Evolutionary conservation across 2,797 vertebrate genomes (phyloP), one percentile per base, ranked within the genome.

Genomic region (Caiman crocodilus): DNA sequence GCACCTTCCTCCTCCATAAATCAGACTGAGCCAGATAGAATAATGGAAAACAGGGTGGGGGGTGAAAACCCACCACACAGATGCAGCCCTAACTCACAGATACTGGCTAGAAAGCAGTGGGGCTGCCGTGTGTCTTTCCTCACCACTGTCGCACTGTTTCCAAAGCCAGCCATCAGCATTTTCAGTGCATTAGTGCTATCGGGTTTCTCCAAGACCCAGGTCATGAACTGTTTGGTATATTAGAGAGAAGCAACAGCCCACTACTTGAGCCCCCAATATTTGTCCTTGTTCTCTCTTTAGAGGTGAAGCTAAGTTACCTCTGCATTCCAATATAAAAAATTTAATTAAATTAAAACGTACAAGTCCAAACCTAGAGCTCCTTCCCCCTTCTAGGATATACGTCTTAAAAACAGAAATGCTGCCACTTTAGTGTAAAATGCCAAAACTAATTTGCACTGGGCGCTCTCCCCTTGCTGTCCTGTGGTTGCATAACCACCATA

Each of bases 261-360:
- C 55, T 93, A 64, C 59, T 77, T 55, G 87, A 90, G 61, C 63
- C 55, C 82, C 86, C 90, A 87, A 20, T 50, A 59, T 90, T 91
- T 69, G 75, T 94, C 95, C 92, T 94, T 67, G 77, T 58, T 84
- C 25, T 2, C 93, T 90, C 83, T 88, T 67, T 12, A 18, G 91
- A 82, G 92, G 92, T 73, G 73, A 32, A 14, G 76, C 82, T 85
- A 86, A 93, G 74, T 60, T 60, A 82, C 12, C 59, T 16, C 2
- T 0, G 0, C 76, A 35, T 11, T 55, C 60, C 15, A 85, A 25
- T 25, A 69, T 1, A 74, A 88, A 35, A 69, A 69, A 69, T 11
- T 50, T 3, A 50, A 50, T 50, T 10, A 50, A 50, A 83, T 25
- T 35, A 59, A 73, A 73, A n/a, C 4, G 77, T 77, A 59, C 75